phyloP scores from a whole-genome alignment of 2,888 invertebrate genomes.

The Euphydryas editha region DNA sequence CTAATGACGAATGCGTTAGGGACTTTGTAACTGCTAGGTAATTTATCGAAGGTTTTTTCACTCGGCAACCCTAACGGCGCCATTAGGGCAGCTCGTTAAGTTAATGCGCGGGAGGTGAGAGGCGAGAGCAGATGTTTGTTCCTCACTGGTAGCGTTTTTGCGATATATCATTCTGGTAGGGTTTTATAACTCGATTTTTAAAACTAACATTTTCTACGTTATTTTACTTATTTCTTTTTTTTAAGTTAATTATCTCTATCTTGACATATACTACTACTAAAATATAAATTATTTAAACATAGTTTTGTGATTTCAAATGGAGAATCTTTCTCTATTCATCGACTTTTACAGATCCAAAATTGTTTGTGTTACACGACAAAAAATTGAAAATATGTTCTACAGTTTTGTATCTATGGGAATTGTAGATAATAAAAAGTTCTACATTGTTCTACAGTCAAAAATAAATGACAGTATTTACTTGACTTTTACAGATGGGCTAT shows the following conservation, averaged over 20 bases:
- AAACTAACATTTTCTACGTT: conserved; percentile 9
- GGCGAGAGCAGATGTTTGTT: conserved; percentile 74
- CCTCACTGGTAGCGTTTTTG: conserved; percentile 66
- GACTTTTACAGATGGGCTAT: neutral
- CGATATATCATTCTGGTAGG: conserved; percentile 69
- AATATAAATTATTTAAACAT: neutral
- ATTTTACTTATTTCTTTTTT: neutral
- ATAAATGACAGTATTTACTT: neutral
- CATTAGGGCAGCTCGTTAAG: conserved; percentile 81
- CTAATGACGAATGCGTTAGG: conserved; percentile 68
- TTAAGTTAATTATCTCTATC: neutral
- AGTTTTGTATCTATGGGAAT: neutral
- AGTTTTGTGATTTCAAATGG: no score
- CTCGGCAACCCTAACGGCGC: conserved; percentile 68
- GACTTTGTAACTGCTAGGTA: conserved; percentile 68
- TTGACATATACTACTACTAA: neutral
- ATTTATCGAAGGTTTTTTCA: conserved; percentile 77
- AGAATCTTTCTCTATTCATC: no score
- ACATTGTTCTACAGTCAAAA: neutral
- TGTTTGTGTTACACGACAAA: no score
- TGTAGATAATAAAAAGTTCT: neutral
- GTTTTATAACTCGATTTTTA: conserved; percentile 25
- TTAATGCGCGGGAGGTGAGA: conserved; percentile 76
- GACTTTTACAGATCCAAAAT: no score
- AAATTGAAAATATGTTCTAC: no score